Base-by-base conservation (phyloP, 2,797 vertebrate species). In the Amblyopsis hoosieri region DNA sequence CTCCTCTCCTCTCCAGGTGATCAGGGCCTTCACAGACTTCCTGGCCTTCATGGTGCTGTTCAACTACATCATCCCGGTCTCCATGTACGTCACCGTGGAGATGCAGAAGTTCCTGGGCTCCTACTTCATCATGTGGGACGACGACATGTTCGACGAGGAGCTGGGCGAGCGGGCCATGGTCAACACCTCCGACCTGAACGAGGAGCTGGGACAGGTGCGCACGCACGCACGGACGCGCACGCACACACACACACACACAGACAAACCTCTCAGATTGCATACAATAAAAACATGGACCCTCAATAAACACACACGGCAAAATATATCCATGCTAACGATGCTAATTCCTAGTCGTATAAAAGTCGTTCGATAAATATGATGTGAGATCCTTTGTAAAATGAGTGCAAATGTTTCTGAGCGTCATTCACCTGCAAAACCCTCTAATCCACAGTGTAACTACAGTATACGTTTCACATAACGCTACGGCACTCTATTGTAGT, bases 81-180 rank as follows among this genome's bases (percentile, higher is more conserved):
- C 97, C 63, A 98, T 99, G 96, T 99, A 99, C 1, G 97, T 99
- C 73, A 99, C 97, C 0, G 97, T 99, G 80, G 97, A 99, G 92
- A 98, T 99, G 97, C 97, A 99, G 90, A 99, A 99, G 90, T 99
- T 99, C 81, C 89, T 99, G 17, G 97, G 97, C 67, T 98, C 97
- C 33, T 98, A 99, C 67, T 99, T 99, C 80, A 94, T 99, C 76
- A 92, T 95, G 9, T 99, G 97, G 97, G 97, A 99, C 8, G 93
- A 97, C 6, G 96, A 98, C 72, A 99, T 99, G 96, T 93, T 94
- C 42, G 97, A 99, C 5, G 94, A 97, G 69, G 94, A 94, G 57
- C 89, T 90, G 0, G 94, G 95, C 1, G 97, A 98, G 85, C 89
- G 97, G 54, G 96, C 97, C 0, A 87, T 97, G 66, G 97, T 99